Evolutionary conservation across 2,113 vertebrate species (phyloP).

Genomic region (Jacana jacana): DNA sequence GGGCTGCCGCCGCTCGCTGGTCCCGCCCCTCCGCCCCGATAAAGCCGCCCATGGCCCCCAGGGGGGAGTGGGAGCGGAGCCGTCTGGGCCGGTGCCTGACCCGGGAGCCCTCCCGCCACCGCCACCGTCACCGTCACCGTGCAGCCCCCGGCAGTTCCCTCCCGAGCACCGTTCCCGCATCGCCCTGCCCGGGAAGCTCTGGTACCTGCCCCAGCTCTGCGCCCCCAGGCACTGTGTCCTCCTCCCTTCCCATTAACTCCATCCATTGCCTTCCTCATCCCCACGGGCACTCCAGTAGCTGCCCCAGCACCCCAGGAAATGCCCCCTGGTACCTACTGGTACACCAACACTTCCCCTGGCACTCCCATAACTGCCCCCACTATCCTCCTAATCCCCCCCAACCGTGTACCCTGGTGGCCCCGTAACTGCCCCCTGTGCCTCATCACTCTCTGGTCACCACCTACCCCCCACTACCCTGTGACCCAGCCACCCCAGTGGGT

Average conservation of each 20-base stretch:
- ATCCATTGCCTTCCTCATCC: no score
- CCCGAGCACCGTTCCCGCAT: no score
- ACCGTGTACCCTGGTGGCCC: neutral
- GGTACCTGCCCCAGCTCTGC: no score
- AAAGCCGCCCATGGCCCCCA: no score
- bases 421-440: no score
- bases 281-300: neutral
- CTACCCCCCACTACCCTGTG: neutral
- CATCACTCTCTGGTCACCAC: rapidly evolving
- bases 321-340: neutral
- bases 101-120: no score
- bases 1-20: neutral
- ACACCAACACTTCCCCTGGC: neutral
- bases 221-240: no score
- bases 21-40: neutral
- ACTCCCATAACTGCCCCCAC: neutral
- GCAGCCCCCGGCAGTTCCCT: no score
- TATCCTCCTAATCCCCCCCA: neutral
- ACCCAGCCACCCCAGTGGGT: neutral
- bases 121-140: no score
- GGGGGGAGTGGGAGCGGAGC: no score
- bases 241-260: neutral
- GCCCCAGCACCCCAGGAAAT: neutral
- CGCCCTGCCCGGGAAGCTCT: no score
- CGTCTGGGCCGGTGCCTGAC: no score